These are phyloP conservation scores for Galaxea fascicularis DNA, from an alignment of 92 coral and sea anemone genomes.

Conservation along the genomic window DNA sequence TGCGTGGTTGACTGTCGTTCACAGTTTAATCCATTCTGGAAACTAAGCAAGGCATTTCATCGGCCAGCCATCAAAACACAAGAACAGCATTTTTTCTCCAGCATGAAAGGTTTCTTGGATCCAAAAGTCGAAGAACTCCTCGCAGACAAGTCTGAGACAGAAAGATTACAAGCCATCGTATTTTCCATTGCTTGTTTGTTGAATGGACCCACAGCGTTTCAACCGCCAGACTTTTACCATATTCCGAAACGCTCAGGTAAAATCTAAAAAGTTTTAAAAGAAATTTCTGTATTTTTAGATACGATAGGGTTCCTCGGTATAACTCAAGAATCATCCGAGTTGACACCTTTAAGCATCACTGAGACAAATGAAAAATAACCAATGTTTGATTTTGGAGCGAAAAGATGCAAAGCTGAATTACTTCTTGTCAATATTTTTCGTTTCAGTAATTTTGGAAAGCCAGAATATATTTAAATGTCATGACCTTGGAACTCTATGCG, in stretches of 20 bases:
- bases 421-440: not conserved
- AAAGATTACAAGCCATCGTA: slow-evolving; percentile 78
- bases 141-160: slow-evolving; percentile 72
- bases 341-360: no score
- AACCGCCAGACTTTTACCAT: slow-evolving; percentile 71
- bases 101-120: slow-evolving; percentile 59
- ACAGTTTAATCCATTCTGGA: not conserved
- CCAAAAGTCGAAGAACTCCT: slow-evolving; percentile 64
- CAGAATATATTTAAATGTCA: not conserved
- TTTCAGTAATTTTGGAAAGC: not conserved
- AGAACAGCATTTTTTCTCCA: no score
- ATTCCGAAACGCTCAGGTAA: slow-evolving; percentile 43
- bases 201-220: slow-evolving; percentile 84
- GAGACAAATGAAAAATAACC: no score
- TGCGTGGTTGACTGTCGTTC: not conserved
- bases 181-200: slow-evolving; percentile 82
- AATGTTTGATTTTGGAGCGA: not conserved
- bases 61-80: not conserved
- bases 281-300: no score
- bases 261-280: no score
- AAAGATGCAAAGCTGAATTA: not conserved
- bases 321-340: not conserved
- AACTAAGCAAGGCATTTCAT: not conserved
- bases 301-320: not conserved
- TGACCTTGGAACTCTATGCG: not conserved